Evolutionary conservation across 2,888 invertebrate genomes (phyloP), one percentile per base, ranked within the genome.

Genomic region (Conops quadrifasciatus): DNA sequence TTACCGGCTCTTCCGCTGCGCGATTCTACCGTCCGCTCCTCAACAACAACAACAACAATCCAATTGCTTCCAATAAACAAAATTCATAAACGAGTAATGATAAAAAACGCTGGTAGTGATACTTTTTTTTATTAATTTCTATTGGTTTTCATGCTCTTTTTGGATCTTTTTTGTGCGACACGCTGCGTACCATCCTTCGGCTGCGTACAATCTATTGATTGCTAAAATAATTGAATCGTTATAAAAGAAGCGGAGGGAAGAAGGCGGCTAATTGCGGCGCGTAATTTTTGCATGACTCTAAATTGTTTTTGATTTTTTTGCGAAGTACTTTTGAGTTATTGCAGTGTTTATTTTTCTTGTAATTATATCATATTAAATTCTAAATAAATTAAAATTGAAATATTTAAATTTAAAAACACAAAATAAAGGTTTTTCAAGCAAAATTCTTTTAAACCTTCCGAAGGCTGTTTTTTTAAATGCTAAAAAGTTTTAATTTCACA

Each of bases 1-100:
- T 53, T 21, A n/a, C 3, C 19, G 21, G 9, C 53, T 21, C 19
- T 49, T 53, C 53, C 7, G 21, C 5, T n/a, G n/a, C n/a, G 9
- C 53, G 21, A 5, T 21, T 5, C 19, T 21, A 21, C 24, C 53
- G 13, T 3, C n/a, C 11, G n/a, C 51, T n/a, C n/a, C 51, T 53
- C n/a, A n/a, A n/a, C n/a, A n/a, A n/a, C n/a, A n/a, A n/a, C 58
- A 24, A 9, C 15, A 49, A 58, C 26, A 28, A 26, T 58, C 24
- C 26, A 58, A 58, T 58, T 58, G 16, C 15, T 26, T 58, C 24
- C 24, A 58, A 58, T 28, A 16, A 58, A 58, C 28, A 24, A 58
- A 58, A 58, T 28, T 58, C 16, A 53, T n/a, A 53, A n/a, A 21
- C 53, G 36, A 21, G 21, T 21, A 58, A 58, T 58, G 24, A 58